Conservation (phyloP, 2,888 invertebrate genomes). For the Drosophila buzzatii region DNA sequence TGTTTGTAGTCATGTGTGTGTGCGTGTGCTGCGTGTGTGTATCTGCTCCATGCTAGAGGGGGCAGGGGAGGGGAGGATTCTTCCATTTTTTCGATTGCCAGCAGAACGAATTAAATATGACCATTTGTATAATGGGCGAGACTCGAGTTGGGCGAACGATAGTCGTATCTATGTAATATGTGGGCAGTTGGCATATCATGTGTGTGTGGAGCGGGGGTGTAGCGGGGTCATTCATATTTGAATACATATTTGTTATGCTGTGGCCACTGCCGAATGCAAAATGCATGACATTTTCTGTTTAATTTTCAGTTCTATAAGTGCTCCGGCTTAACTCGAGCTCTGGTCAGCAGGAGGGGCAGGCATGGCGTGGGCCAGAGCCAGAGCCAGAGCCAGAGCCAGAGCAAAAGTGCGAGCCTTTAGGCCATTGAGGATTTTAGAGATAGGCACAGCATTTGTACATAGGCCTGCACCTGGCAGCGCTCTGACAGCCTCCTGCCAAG, state of each 20-base stretch:
- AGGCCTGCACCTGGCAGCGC: slow-evolving; percentile 11
- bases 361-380: neutral
- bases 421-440: slow-evolving; percentile 39
- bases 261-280: slow-evolving; percentile 67
- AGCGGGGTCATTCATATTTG: slow-evolving; percentile 19
- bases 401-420: slow-evolving; percentile 19
- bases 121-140: slow-evolving; percentile 76
- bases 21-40: slow-evolving; percentile 17
- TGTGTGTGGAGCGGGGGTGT: neutral
- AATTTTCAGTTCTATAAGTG: slow-evolving; percentile 72
- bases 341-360: neutral
- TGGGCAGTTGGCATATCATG: slow-evolving; percentile 29
- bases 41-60: slow-evolving; percentile 5
- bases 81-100: slow-evolving; percentile 61
- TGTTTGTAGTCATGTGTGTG: slow-evolving; percentile 14
- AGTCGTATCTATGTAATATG: slow-evolving; percentile 38
- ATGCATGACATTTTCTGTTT: slow-evolving; percentile 78
- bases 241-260: slow-evolving; percentile 46
- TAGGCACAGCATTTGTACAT: slow-evolving; percentile 24
- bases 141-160: slow-evolving; percentile 39
- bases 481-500: neutral
- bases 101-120: slow-evolving; percentile 82
- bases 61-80: slow-evolving; percentile 9
- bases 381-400: neutral
- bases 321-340: slow-evolving; percentile 62